A percentile compares a stretch with the other conserved stretches of the same genome.
These are phyloP conservation scores for Drosophila quinaria DNA, from an alignment of 2,888 invertebrate species.

Conservation along the genomic window DNA sequence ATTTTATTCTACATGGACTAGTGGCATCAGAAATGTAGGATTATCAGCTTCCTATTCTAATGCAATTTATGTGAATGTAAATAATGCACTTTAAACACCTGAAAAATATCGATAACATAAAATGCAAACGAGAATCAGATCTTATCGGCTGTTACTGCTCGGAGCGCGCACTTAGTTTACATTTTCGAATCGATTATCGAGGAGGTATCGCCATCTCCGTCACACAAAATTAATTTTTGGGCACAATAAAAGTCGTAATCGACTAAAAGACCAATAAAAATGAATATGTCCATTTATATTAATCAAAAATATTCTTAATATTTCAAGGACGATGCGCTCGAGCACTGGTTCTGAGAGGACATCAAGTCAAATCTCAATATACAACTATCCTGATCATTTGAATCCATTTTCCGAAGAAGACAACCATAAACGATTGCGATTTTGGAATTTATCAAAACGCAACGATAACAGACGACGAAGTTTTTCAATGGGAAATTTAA, in stretches of 20 bases:
- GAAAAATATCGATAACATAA: background rate
- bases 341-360: slow-evolving; percentile 79
- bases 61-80: background rate
- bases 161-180: background rate
- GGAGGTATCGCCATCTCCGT: slow-evolving; percentile 1
- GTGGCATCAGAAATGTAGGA: background rate
- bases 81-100: background rate
- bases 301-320: background rate
- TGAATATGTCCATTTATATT: background rate
- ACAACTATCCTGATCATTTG: slow-evolving; percentile 91
- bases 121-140: background rate
- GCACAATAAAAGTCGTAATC: background rate
- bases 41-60: no score
- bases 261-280: background rate
- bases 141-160: background rate
- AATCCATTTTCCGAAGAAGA: slow-evolving; percentile 91
- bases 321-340: slow-evolving; percentile 52
- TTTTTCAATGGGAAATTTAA: slow-evolving; percentile 88
- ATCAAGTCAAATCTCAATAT: slow-evolving; percentile 87
- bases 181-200: background rate
- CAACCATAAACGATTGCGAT: slow-evolving; percentile 88
- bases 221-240: background rate
- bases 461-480: slow-evolving; percentile 86
- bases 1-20: background rate
- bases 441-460: slow-evolving; percentile 87